Evolutionary conservation across 2,888 invertebrate species (phyloP), one percentile per base, ranked within the genome.

Genomic region (Bugulina stolonifera): DNA sequence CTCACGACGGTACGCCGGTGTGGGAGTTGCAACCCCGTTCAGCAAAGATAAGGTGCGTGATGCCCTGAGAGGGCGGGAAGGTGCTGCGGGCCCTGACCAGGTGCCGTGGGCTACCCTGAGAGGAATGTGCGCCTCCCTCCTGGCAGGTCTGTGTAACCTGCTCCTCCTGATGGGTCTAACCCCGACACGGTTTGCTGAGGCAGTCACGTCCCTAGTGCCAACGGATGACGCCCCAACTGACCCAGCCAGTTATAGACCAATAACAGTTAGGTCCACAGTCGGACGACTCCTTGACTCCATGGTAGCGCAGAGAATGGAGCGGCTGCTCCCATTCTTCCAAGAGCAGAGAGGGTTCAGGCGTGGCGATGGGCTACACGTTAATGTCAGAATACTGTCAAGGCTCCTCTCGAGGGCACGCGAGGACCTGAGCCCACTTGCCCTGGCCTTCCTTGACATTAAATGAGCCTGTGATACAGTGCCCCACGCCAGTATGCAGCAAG

Each of bases 401-500:
- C 3, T 32, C n/a, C 25, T 64, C 64, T 29, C 2, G 2, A 5
- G 3, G 5, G 27, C 64, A 10, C 25, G 32, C 29, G 34, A 22
- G 5, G 10, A 64, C 3, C 32, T 14, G 3, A 27, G n/a, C 2
- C 25, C 25, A 5, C n/a, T 64, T 1, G 3, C 10, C 10, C 2
- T 64, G 14, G 64, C 64, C 10, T 64, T 64, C 32, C 3, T 64
- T 2, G 64, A 64, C n/a, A 32, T 64, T 14, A 32, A 5, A 14
- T 29, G 32, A n/a, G 64, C 64, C 14, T 64, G 25, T 32, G 64
- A 64, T 32, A 64, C 29, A 29, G 64, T 64, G 10, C 32, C 64
- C 2, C 64, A 64, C 27, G 2, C 2, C 5, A 25, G 29, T 32
- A 5, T 64, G 5, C 32, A 32, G 64, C 29, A 29, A 14, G 64